Conservation (phyloP, 2,113 vertebrate genomes). For the Castor canadensis region DNA sequence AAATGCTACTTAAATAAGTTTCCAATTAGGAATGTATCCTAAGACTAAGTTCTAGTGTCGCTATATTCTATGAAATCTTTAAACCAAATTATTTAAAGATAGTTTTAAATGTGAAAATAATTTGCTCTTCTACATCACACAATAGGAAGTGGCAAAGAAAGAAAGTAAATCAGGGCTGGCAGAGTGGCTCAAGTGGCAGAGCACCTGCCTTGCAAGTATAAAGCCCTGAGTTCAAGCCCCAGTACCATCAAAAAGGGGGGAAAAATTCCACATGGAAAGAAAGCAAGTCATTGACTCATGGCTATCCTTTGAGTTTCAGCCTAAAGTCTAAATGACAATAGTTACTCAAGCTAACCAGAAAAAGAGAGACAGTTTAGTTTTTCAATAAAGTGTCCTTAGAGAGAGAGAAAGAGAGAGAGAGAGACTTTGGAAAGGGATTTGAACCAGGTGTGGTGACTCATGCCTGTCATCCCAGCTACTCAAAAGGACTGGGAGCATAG, state of each 20-base stretch:
- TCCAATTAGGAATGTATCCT: conserved; percentile 17
- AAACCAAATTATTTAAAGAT: conserved; percentile 18
- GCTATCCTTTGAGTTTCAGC: conserved; percentile 28
- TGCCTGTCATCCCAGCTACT: no score
- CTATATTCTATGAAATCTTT: background rate
- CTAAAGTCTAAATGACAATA: background rate
- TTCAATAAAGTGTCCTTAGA: background rate
- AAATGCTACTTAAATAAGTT: conserved; percentile 23
- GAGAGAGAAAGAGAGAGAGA: background rate
- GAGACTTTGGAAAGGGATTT: no score
- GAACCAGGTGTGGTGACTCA: no score
- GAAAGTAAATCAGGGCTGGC: no score
- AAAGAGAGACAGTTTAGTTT: background rate
- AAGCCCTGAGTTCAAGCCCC: no score
- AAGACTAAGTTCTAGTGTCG: background rate
- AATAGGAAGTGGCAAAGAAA: conserved; percentile 40
- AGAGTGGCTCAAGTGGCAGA: no score
- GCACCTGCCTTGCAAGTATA: no score
- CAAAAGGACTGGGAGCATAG: no score
- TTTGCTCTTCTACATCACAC: conserved; percentile 58
- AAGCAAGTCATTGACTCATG: background rate
- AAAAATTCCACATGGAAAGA: no score
- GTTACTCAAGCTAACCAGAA: conserved; percentile 1
- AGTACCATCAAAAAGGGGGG: no score
- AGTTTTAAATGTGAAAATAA: conserved; percentile 63